These are phyloP conservation scores for Linurgus olivaceus DNA, from an alignment of 2,797 vertebrate species.

Conservation along the genomic window DNA sequence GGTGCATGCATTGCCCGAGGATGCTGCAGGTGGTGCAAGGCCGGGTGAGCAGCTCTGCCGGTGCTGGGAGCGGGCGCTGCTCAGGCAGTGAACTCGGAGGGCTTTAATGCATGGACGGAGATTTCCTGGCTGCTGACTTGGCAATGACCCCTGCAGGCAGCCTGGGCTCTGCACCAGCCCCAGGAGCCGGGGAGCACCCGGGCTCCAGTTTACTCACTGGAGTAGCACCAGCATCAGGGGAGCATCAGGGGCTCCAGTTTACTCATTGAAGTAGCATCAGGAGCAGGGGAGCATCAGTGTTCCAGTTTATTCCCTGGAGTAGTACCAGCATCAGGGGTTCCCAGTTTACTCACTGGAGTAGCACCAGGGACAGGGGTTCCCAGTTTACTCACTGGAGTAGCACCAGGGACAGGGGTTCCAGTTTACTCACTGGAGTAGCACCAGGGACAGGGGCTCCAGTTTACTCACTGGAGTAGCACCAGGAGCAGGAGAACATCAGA, in stretches of 20 bases:
- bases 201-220: neutral
- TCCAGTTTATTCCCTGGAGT: too few species aligned
- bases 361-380: too few species aligned
- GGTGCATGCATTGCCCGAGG: neutral
- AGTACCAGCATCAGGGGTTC: too few species aligned
- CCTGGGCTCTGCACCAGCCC: neutral
- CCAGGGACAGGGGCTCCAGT: accelerated
- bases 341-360: too few species aligned
- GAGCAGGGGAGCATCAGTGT: neutral
- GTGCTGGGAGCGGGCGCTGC: neutral
- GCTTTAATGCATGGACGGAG: neutral
- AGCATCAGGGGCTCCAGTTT: neutral
- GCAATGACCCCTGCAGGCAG: neutral
- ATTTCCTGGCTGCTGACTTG: constrained; percentile 13
- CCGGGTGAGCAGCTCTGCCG: neutral
- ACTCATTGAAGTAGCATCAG: neutral
- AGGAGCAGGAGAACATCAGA: neutral
- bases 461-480: too few species aligned
- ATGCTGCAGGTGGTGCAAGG: neutral
- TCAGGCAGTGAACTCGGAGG: neutral
- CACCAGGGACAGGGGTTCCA: too few species aligned
- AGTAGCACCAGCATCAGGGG: neutral
- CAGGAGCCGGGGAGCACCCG: neutral
- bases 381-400: too few species aligned
- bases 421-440: too few species aligned